These are phyloP conservation scores for Cyprinella venusta DNA, from an alignment of 2,797 vertebrate species.

Conservation along the genomic window DNA sequence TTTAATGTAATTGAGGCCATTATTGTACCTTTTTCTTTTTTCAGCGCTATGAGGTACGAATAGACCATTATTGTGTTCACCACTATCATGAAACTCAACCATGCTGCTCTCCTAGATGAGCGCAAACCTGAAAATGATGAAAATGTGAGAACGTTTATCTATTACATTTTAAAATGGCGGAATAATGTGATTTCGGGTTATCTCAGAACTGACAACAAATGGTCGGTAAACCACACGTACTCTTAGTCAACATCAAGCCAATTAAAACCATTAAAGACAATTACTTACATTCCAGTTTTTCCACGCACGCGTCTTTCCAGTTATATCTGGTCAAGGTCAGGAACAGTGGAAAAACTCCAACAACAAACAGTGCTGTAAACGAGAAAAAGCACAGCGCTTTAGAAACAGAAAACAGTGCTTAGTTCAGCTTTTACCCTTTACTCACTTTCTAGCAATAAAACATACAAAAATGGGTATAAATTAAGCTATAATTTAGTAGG, in stretches of 20 bases:
- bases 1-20: neutral
- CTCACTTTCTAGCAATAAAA: neutral
- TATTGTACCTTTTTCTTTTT: conserved; percentile 23
- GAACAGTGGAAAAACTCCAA: conserved; percentile 25
- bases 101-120: neutral
- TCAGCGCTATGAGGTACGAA: neutral
- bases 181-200: neutral
- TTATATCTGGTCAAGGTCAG: conserved; percentile 3
- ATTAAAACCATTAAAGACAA: neutral
- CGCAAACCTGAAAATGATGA: neutral
- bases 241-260: neutral
- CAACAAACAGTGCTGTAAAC: neutral
- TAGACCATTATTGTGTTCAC: neutral
- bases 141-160: neutral
- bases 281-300: neutral
- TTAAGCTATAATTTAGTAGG: neutral
- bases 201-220: too few relatives aligned
- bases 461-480: neutral
- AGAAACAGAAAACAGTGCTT: too few relatives aligned
- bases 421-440: too few relatives aligned
- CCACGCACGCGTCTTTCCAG: neutral
- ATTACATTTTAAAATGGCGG: neutral
- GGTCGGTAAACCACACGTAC: too few relatives aligned
- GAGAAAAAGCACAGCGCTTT: fast-evolving
- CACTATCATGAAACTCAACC: neutral